Evolutionary conservation across 2,888 invertebrate genomes (phyloP).

Genomic region (Campoplex capitator): DNA sequence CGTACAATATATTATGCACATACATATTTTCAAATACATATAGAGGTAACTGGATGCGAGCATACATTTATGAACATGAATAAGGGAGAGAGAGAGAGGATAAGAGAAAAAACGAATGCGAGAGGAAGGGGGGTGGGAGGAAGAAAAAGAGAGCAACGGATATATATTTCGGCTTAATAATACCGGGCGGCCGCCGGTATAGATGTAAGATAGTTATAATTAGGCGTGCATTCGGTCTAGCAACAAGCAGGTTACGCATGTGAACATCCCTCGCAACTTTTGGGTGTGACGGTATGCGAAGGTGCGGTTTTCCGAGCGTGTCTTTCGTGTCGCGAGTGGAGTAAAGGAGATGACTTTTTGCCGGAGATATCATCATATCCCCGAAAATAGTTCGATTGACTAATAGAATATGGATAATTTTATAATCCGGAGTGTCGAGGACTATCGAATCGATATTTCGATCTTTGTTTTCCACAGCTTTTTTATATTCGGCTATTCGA

Average conservation of each 20-base stretch:
- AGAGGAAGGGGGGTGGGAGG: slow-evolving; percentile 52
- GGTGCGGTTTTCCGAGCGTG: slow-evolving; percentile 63
- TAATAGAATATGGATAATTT: background rate
- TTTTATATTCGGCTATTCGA: background rate
- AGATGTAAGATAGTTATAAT: slow-evolving; percentile 84
- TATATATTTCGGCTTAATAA: slow-evolving; percentile 80
- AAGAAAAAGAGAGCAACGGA: slow-evolving; percentile 74
- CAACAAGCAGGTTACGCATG: slow-evolving; percentile 81
- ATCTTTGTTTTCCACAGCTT: too few relatives aligned
- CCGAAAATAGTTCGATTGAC: background rate
- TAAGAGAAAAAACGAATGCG: slow-evolving; percentile 36
- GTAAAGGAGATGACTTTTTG: background rate
- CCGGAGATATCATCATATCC: background rate
- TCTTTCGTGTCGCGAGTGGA: slow-evolving; percentile 2
- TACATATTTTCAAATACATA: slow-evolving; percentile 30
- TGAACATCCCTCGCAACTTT: slow-evolving; percentile 81
- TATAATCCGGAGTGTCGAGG: background rate
- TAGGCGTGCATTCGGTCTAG: slow-evolving; percentile 82
- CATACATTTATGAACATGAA: slow-evolving; percentile 2
- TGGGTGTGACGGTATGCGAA: slow-evolving; percentile 70
- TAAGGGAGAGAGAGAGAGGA: background rate
- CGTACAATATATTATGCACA: slow-evolving; percentile 15
- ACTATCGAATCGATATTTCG: too few relatives aligned
- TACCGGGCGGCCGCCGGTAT: slow-evolving; percentile 76
- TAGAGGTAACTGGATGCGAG: background rate